Conservation (phyloP, 2,888 invertebrate species). For the Eilema griseolum region DNA sequence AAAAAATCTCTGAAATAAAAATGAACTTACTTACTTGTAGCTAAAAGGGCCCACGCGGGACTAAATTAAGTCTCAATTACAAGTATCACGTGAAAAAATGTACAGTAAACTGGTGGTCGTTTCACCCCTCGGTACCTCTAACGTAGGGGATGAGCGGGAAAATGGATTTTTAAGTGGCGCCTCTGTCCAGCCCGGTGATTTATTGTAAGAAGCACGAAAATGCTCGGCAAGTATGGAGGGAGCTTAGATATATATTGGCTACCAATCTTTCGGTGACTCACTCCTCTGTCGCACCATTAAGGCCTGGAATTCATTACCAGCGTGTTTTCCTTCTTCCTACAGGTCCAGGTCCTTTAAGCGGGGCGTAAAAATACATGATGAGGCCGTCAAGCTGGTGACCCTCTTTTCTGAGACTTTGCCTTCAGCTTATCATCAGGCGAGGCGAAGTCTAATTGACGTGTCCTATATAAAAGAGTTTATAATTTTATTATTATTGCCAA, state of each 20-base stretch:
- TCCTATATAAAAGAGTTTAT: no score
- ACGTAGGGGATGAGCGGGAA: slow-evolving; percentile 56
- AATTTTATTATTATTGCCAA: no score
- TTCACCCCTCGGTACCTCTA: slow-evolving; percentile 59
- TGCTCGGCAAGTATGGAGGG: slow-evolving; percentile 49
- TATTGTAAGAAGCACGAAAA: slow-evolving; percentile 71
- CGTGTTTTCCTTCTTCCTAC: no score
- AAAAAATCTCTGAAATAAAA: slow-evolving; percentile 13
- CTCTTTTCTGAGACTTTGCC: no score
- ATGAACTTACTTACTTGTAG: slow-evolving; percentile 31
- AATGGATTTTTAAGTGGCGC: slow-evolving; percentile 80
- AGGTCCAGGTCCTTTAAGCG: no score
- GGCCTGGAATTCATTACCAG: no score
- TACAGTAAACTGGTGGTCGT: slow-evolving; percentile 57
- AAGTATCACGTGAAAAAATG: slow-evolving; percentile 56
- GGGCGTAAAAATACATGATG: no score
- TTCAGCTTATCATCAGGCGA: no score
- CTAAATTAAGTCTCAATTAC: slow-evolving; percentile 48
- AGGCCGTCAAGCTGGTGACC: no score
- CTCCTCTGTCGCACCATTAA: no score
- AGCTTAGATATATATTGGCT: slow-evolving; percentile 19
- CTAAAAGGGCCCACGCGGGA: slow-evolving; percentile 38
- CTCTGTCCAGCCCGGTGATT: slow-evolving; percentile 66
- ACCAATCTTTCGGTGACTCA: no score
- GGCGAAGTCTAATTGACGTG: no score